Evolutionary conservation across 2,888 invertebrate genomes (phyloP).

Genomic region (Phrixothrix hirtus): DNA sequence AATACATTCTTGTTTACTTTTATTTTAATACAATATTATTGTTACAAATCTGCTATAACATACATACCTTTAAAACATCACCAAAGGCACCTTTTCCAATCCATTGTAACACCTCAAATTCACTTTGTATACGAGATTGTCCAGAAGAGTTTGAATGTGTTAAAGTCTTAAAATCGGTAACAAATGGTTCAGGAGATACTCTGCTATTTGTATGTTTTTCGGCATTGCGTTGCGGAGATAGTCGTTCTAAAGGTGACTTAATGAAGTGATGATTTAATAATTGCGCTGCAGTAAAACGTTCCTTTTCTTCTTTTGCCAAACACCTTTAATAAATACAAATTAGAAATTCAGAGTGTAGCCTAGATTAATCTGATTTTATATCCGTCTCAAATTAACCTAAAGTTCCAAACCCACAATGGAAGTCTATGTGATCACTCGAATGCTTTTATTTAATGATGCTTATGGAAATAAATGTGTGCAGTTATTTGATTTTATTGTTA

Average conservation of each 20-base stretch:
- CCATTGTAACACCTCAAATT: slow-evolving; percentile 80
- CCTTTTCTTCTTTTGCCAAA: slow-evolving; percentile 69
- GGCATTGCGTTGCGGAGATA: slow-evolving; percentile 53
- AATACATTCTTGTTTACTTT: too few species aligned
- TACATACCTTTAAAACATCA: slow-evolving; percentile 87
- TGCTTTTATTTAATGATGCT: too few species aligned
- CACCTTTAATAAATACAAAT: slow-evolving; percentile 65
- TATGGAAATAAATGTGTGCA: too few species aligned
- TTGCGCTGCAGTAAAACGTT: slow-evolving; percentile 75
- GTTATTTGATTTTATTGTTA: too few species aligned
- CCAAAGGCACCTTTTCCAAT: slow-evolving; percentile 96
- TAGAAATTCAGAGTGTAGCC: too few species aligned
- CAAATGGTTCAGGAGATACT: slow-evolving; percentile 37
- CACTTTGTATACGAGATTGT: slow-evolving; percentile 75
- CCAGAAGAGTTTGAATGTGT: slow-evolving; percentile 49
- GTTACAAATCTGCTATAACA: too few species aligned
- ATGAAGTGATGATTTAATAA: slow-evolving; percentile 75
- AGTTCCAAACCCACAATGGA: too few species aligned
- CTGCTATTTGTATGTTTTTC: slow-evolving; percentile 52
- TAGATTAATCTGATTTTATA: too few species aligned
- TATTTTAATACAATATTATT: too few species aligned
- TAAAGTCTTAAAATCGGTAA: slow-evolving; percentile 44
- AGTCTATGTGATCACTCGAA: too few species aligned
- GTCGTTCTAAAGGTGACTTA: slow-evolving; percentile 58
- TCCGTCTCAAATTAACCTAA: too few species aligned